Conservation (phyloP, 2,797 vertebrate genomes). For the Galaxias olidus region DNA sequence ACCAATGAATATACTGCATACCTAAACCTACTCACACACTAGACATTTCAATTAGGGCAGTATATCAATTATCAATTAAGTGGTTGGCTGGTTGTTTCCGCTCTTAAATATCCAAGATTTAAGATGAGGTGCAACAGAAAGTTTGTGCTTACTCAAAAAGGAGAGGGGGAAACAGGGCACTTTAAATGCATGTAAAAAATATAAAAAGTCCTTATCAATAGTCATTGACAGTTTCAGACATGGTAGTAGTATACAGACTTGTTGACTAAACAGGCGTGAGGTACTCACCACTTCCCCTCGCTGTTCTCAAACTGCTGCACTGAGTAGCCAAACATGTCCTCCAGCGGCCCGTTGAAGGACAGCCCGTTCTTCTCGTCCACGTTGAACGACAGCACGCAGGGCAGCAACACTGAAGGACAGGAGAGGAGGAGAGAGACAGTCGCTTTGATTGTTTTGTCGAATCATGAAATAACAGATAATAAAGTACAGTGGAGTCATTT, state of each 20-base stretch:
- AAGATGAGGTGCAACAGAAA: no score
- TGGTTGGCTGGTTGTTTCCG: no score
- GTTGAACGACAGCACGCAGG: constrained; percentile 80
- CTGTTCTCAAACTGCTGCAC: constrained; percentile 97
- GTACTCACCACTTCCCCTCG: constrained; percentile 93
- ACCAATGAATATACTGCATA: no score
- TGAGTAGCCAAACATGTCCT: constrained; percentile 96
- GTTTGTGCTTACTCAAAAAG: no score
- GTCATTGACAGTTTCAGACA: background rate
- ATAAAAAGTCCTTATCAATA: no score
- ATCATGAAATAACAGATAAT: background rate
- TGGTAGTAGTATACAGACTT: background rate
- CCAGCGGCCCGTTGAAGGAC: constrained; percentile 88
- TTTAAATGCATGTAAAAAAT: no score
- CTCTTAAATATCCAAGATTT: no score
- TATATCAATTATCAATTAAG: no score
- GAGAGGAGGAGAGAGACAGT: background rate
- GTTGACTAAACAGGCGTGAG: background rate
- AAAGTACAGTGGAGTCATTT: background rate
- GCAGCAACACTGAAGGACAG: constrained; percentile 68
- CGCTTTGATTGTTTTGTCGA: background rate
- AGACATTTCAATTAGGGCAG: no score
- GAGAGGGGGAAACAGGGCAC: no score
- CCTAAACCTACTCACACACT: no score
- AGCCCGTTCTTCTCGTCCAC: constrained; percentile 92